Evolutionary conservation across 2,113 vertebrate genomes (phyloP).

Genomic region (Corynorhinus townsendii): DNA sequence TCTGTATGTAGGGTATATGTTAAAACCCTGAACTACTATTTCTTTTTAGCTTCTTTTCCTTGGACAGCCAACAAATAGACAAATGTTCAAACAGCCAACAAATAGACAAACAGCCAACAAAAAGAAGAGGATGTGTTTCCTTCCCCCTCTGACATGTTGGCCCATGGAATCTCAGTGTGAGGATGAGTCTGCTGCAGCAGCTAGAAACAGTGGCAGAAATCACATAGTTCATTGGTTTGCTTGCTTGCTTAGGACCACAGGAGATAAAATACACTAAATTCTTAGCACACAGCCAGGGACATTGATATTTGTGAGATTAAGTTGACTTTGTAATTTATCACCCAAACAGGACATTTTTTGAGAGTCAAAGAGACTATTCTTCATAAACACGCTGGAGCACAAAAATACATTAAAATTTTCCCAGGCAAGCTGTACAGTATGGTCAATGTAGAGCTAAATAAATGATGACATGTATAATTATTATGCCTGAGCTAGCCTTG

Average conservation of each 20-base stretch:
- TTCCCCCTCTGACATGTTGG: neutral
- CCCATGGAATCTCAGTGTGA: neutral
- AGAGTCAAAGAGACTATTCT: neutral
- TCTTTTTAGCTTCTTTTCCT: neutral
- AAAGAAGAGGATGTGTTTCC: neutral
- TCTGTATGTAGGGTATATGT: neutral
- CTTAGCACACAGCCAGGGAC: neutral
- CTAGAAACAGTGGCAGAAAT: neutral
- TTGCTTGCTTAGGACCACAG: neutral
- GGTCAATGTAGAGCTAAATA: neutral
- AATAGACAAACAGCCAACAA: neutral
- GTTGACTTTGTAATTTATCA: neutral
- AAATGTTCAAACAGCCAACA: neutral
- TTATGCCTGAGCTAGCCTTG: neutral
- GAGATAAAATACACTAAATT: neutral
- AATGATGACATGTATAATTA: neutral
- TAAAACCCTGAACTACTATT: neutral
- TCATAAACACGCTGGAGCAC: neutral
- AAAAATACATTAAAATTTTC: neutral
- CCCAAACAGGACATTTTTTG: neutral
- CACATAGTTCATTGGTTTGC: neutral
- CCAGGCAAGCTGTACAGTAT: neutral
- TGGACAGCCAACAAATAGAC: neutral
- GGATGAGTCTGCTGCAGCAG: neutral
- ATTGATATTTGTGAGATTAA: neutral